These are phyloP conservation scores for Lepidotrigona ventralis DNA, from an alignment of 1,140 invertebrate species.

Conservation along the genomic window DNA sequence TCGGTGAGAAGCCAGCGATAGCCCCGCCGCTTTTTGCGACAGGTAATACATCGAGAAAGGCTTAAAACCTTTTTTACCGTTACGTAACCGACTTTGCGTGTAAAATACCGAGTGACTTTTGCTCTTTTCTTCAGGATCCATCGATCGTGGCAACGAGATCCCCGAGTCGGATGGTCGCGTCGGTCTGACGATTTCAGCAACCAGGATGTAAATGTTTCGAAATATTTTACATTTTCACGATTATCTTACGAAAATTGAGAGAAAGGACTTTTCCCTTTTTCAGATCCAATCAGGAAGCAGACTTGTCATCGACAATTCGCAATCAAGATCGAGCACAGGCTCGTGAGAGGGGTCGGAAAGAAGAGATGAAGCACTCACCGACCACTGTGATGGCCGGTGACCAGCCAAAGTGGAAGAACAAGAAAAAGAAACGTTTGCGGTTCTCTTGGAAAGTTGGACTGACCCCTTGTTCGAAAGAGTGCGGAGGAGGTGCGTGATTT, in stretches of 20 bases:
- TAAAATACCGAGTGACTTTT: not conserved
- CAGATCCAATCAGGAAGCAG: slow-evolving; percentile 45
- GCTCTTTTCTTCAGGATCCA: slow-evolving; percentile 56
- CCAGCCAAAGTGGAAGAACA: slow-evolving; percentile 68
- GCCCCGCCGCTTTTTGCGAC: slow-evolving; percentile 68
- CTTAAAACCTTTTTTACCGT: slow-evolving; percentile 2
- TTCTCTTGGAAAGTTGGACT: slow-evolving; percentile 91
- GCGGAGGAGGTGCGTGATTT: slow-evolving; percentile 87
- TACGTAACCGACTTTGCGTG: not conserved
- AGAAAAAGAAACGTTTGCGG: slow-evolving; percentile 81
- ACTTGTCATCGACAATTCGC: slow-evolving; percentile 38
- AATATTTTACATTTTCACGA: not conserved
- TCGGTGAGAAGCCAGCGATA: slow-evolving; percentile 62
- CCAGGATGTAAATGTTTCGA: slow-evolving; percentile 64
- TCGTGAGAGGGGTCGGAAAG: slow-evolving; percentile 48
- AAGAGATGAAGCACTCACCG: slow-evolving; percentile 66
- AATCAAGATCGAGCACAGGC: slow-evolving; percentile 25
- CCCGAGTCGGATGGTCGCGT: slow-evolving; percentile 59
- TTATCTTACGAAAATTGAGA: not conserved
- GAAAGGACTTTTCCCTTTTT: slow-evolving; percentile 15
- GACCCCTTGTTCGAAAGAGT: slow-evolving; percentile 88
- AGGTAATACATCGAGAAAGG: slow-evolving; percentile 60
- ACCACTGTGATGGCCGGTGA: slow-evolving; percentile 80
- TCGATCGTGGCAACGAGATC: slow-evolving; percentile 71
- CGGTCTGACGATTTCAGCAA: slow-evolving; percentile 54